Evolutionary conservation across 2,113 vertebrate species (phyloP), one percentile per base, ranked within the genome.

Genomic region (Pycnonotus jocosus): DNA sequence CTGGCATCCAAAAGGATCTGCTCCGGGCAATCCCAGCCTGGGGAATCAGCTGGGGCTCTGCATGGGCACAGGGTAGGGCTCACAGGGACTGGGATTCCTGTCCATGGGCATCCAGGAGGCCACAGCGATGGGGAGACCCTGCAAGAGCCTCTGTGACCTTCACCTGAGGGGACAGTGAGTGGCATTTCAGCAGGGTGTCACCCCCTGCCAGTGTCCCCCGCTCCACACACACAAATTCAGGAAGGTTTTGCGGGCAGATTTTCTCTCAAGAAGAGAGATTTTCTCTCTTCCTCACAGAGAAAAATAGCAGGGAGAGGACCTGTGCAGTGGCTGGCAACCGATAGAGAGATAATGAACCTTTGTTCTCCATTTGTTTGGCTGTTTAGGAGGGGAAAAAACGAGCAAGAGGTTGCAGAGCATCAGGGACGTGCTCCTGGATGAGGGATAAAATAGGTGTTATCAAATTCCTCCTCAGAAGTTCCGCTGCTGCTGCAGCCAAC

Each of bases 301-400:
- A 87, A 93, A 94, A 83, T 24, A 76, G 16, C 42, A 21, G 21
- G 15, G 30, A 86, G 19, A 66, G 35, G 65, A 28, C 19, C 74
- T 83, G 64, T 83, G 80, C 31, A 50, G 77, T 50, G 57, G 25
- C 45, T 80, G 90, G 66, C 70, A 74, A 53, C 62, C 37, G 56
- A 88, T 68, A 57, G 93, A 62, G 68, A 77, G 92, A 94, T 66
- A 94, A 91, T 56, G 73, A 96, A 92, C 20, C 64, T 79, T 86
- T 84, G 35, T 68, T 92, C 78, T 92, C 60, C 56, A 35, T 91
- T 94, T 89, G 40, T 95, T 91, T 87, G 60, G 66, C 74, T 91
- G 53, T 37, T 96, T 74, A 72, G 83, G 48, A 84, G 37, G 18
- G 8, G 4, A 15, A 61, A 82, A 88, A 77, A 77, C 15, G 74